phyloP scores from a whole-genome alignment of 2,888 invertebrate species.

The Hyposoter didymator region DNA sequence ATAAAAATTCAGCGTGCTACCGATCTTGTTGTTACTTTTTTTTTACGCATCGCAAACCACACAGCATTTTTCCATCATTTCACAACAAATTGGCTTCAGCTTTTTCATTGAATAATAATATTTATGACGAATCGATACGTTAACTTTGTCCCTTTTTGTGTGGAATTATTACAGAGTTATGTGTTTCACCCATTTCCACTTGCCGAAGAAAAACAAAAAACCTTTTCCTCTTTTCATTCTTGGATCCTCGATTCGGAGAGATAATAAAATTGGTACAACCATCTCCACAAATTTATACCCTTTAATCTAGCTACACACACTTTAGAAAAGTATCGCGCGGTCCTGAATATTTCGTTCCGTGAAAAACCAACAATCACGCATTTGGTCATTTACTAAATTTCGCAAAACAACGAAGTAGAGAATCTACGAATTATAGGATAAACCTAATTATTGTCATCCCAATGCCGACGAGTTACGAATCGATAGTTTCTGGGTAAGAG shows the following conservation, averaged over 20 bases:
- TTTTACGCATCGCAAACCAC: neutral
- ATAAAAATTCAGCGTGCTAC: neutral
- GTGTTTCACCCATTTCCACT: neutral
- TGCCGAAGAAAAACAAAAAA: neutral
- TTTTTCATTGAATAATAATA: neutral
- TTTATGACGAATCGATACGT: neutral
- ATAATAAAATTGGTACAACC: conserved; percentile 36
- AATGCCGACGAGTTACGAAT: conserved; percentile 78
- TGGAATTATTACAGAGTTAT: neutral
- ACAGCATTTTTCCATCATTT: neutral
- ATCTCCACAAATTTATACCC: conserved; percentile 35
- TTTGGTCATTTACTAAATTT: conserved; percentile 79
- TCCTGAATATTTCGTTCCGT: conserved; percentile 41
- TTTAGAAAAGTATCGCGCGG: conserved; percentile 18
- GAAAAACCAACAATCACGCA: conserved; percentile 32
- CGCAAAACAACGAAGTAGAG: conserved; percentile 72
- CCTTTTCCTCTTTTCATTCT: conserved; percentile 35
- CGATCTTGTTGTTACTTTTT: neutral
- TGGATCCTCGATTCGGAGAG: conserved; percentile 2
- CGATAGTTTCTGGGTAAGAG: conserved; percentile 73
- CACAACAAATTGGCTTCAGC: neutral
- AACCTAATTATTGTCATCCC: conserved; percentile 83
- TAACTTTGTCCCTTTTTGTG: neutral
- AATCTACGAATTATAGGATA: conserved; percentile 71
- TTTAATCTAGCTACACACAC: conserved; percentile 41